phyloP scores from a whole-genome alignment of 2,113 vertebrate genomes.

The Arvicanthis niloticus region DNA sequence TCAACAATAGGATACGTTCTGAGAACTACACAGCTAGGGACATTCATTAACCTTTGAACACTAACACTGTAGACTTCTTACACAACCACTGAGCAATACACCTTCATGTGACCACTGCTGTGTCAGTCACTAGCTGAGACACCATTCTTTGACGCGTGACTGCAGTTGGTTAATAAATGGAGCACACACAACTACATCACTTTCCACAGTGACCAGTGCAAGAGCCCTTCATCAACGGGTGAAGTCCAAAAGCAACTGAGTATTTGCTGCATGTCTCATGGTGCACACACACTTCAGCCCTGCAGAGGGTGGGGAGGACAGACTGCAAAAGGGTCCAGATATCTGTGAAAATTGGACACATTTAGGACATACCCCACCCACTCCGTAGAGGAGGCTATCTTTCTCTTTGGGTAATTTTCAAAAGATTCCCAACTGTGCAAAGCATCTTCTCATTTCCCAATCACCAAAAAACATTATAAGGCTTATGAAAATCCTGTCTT shows the following conservation, averaged over 20 bases:
- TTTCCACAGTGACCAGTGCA: neutral
- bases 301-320: neutral
- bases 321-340: neutral
- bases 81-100: neutral
- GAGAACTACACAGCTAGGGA: neutral
- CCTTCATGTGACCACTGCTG: neutral
- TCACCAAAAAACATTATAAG: neutral
- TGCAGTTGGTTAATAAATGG: neutral
- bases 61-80: too few relatives aligned
- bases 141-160: too few relatives aligned
- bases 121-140: neutral
- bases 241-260: neutral
- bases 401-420: neutral
- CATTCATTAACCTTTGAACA: neutral
- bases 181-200: neutral
- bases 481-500: constrained; percentile 17
- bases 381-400: neutral
- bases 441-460: neutral
- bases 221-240: neutral
- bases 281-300: neutral
- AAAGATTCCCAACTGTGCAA: neutral
- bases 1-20: neutral
- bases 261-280: neutral
- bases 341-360: neutral
- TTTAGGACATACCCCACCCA: neutral